Base-by-base conservation (phyloP, 2,113 vertebrate species). In the Shinisaurus crocodilurus region DNA sequence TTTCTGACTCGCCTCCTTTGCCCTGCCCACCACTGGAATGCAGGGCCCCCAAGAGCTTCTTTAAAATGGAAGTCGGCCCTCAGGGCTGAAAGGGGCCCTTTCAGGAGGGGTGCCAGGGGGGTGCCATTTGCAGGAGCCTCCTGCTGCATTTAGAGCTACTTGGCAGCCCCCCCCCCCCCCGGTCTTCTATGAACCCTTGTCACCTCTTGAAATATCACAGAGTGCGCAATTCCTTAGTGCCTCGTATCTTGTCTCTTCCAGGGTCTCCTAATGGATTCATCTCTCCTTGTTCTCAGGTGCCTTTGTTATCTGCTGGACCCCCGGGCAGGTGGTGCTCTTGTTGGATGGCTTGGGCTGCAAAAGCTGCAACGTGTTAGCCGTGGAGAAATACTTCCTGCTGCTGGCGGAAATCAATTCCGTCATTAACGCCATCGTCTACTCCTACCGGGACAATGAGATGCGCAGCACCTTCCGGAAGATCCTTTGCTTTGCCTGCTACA, bases 301-400 rank as follows among this genome's bases (percentile, higher is more conserved):
- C 2, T 99, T 99, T 32, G 98, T 99, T 43, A 98, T 99, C 95
- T 99, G 99, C 94, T 99, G 99, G 98, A 99, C 98, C 0, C 99
- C 99, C 0, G 99, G 98, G 7, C 97, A 99, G 72, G 93, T 99
- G 3, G 97, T 97, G 5, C 97, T 99, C 20, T 95, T 99, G 3
- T 94, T 99, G 92, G 98, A 99, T 0, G 99, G 98, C 4, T 90
- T 99, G 45, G 75, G 95, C 87, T 98, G 98, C 88, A 92, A 93
- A 76, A 90, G 83, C 18, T 98, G 98, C 93, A 89, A 98, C 0
- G 98, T 99, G 3, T 94, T 98, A 15, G 91, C 90, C 0, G 98
- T 97, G 76, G 99, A 99, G 95, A 99, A 99, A 92, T 99, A 97
- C 86, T 99, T 98, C 94, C 96, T 99, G 37, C 93, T 98, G 43